Evolutionary conservation across 1,140 invertebrate genomes (phyloP).

Genomic region (Metopolophium dirhodum): DNA sequence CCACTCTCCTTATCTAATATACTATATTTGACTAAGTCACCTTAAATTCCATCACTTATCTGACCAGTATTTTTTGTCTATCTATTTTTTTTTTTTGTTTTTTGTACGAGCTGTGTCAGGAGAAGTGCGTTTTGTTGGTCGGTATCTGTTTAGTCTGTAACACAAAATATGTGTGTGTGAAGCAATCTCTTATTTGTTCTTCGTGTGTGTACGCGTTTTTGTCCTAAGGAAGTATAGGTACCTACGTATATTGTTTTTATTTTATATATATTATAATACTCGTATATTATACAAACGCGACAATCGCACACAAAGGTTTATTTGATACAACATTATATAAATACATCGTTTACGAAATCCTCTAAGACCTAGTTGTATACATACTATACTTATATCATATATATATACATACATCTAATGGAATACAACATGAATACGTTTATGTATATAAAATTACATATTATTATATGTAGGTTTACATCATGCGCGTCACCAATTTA

Average conservation of each 20-base stretch:
- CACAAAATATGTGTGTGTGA: neutral
- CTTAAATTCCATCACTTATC: slow-evolving; percentile 23
- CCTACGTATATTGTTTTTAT: neutral
- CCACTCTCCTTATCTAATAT: neutral
- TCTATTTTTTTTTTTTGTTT: neutral
- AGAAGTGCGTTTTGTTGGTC: neutral
- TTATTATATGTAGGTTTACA: neutral
- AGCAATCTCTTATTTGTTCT: slow-evolving; percentile 26
- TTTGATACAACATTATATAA: neutral
- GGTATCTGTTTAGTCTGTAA: slow-evolving; percentile 13
- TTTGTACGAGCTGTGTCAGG: neutral
- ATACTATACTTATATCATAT: neutral
- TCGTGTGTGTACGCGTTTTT: neutral
- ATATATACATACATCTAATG: too few relatives aligned
- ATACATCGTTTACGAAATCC: neutral
- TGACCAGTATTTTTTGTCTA: slow-evolving; percentile 15
- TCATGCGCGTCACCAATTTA: neutral
- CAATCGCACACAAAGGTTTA: neutral
- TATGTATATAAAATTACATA: neutral
- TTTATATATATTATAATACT: neutral
- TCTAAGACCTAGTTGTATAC: neutral
- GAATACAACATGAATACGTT: too few relatives aligned
- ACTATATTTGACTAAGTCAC: slow-evolving; percentile 30
- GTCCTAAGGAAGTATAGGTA: neutral
- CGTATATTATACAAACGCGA: neutral